These are phyloP conservation scores for Phalacrocorax pelagicus DNA, from an alignment of 2,113 vertebrate species.

Conservation along the genomic window DNA sequence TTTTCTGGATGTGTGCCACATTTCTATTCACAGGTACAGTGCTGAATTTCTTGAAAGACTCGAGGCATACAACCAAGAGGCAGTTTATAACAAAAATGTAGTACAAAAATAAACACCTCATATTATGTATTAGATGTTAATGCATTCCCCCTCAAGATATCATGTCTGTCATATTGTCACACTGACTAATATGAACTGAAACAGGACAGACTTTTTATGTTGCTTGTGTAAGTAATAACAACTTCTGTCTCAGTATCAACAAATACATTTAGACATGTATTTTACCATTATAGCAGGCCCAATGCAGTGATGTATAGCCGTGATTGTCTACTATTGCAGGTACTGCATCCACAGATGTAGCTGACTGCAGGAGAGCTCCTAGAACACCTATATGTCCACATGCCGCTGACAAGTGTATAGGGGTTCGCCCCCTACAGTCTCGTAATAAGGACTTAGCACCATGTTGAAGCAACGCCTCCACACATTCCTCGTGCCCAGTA, in stretches of 20 bases:
- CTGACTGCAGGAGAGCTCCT: slow-evolving; percentile 91
- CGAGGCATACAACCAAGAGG: not conserved
- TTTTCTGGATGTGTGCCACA: not conserved
- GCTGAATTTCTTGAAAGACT: not conserved
- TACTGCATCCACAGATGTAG: slow-evolving; percentile 81
- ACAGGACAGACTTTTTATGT: not conserved
- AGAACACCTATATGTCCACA: slow-evolving; percentile 94
- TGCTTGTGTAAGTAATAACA: not conserved
- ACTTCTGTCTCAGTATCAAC: not conserved
- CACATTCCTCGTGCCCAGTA: slow-evolving; percentile 93
- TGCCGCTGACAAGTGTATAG: slow-evolving; percentile 92
- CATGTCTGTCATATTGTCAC: not conserved
- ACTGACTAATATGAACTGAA: not conserved
- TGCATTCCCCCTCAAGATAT: not conserved
- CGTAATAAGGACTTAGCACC: slow-evolving; percentile 86
- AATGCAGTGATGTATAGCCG: slow-evolving; percentile 96
- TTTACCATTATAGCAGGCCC: slow-evolving; percentile 98
- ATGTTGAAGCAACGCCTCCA: slow-evolving; percentile 95
- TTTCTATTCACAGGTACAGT: not conserved
- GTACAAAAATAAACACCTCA: not conserved
- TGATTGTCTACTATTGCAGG: slow-evolving; percentile 90
- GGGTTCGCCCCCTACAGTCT: slow-evolving; percentile 90
- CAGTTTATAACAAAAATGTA: not conserved
- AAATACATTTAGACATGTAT: not conserved
- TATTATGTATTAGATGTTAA: not conserved